Conservation (phyloP, 2,888 invertebrate species). For the Belgica antarctica region DNA sequence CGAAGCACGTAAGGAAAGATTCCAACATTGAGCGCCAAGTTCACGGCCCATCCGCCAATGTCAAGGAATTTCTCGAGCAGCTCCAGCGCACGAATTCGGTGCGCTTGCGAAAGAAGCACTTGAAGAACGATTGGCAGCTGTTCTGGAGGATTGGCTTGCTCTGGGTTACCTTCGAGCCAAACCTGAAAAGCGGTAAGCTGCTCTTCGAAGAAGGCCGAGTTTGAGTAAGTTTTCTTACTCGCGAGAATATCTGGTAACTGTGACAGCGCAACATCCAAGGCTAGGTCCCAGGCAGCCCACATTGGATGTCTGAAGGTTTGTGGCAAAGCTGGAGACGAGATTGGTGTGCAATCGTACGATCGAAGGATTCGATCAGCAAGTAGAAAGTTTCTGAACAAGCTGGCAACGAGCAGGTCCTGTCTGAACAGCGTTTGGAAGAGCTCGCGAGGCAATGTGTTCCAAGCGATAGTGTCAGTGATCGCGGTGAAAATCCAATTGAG, state of each 20-base stretch:
- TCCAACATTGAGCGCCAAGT: slow-evolving; percentile 92
- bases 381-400: slow-evolving; percentile 94
- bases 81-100: slow-evolving; percentile 91
- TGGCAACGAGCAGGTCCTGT: slow-evolving; percentile 97
- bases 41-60: slow-evolving; percentile 94
- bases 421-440: slow-evolving; percentile 95
- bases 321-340: slow-evolving; percentile 87
- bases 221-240: slow-evolving; percentile 61
- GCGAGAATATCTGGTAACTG: slow-evolving; percentile 79
- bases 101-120: slow-evolving; percentile 73
- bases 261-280: slow-evolving; percentile 88
- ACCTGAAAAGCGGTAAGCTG: slow-evolving; percentile 97
- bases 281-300: slow-evolving; percentile 98
- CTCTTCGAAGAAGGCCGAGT: slow-evolving; percentile 94
- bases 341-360: slow-evolving; percentile 96
- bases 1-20: slow-evolving; percentile 99
- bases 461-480: slow-evolving; percentile 98
- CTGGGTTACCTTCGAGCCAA: slow-evolving; percentile 72
- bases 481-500: slow-evolving; percentile 99
- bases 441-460: slow-evolving; percentile 93
- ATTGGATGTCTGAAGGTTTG: slow-evolving; percentile 85
- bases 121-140: slow-evolving; percentile 97
- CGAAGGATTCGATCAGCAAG: slow-evolving; percentile 94
- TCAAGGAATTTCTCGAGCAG: slow-evolving; percentile 91
- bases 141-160: slow-evolving; percentile 69